Evolutionary conservation across 1,140 invertebrate species (phyloP), one percentile per base, ranked within the genome.

Genomic region (Penaeus japonicus): DNA sequence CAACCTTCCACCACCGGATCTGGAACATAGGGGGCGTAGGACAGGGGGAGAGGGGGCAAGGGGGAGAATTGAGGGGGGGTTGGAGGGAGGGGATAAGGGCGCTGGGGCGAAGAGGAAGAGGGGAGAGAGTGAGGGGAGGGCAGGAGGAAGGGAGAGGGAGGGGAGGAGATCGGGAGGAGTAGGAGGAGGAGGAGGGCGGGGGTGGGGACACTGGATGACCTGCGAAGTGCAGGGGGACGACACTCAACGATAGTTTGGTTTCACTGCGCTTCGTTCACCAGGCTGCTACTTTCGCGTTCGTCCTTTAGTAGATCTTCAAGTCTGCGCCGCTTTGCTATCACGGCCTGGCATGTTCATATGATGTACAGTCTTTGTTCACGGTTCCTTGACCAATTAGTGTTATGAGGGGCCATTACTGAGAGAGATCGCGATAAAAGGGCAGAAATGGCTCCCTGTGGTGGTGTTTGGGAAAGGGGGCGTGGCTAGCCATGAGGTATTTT

Each of bases 341-440:
- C 32, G 32, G 17, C 24, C 65, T 12, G 32, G 17, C 12, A 12
- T 27, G 24, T 73, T 73, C 32, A 32, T 17, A 17, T 1, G 65
- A 73, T 73, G 24, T 32, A 73, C 65, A 57, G 78, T 57, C 59
- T 78, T 87, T 87, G 54, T 80, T 87, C 27, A 80, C 85, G 27
- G 80, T 87, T 54, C 75, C 85, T 20, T 78, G 75, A 7, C 75
- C 85, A 47, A 47, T 47, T 47, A 47, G 47, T 15, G 47, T 47
- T 47, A 47, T 47, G 47, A 47, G 47, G 47, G 47, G 5, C 47
- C 47, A 47, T 47, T 47, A 47, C 47, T 12, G 47, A 47, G 47
- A 47, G 47, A 47, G 47, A 47, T 47, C 47, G 47, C 47, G 47
- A 47, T 47, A 47, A 47, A 47, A 47, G 47, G 47, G 47, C 47